Conservation (phyloP, 2,797 vertebrate genomes). For the Rhinogobio ventralis region DNA sequence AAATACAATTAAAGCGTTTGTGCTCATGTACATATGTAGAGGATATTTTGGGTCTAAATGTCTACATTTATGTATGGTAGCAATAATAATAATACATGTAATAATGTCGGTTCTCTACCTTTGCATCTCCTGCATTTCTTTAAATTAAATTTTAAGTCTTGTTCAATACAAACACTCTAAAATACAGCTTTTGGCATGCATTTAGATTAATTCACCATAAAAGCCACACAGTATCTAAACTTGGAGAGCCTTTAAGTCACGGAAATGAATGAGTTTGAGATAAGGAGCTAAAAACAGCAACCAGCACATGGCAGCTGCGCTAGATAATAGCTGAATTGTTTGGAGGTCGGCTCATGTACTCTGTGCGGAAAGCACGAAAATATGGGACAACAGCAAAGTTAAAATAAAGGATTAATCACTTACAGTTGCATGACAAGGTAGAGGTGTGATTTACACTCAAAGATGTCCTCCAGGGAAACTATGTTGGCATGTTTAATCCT, state of each 20-base stretch:
- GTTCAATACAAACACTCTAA: not conserved
- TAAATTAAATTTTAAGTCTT: not conserved
- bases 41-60: not conserved
- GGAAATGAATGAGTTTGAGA: slow-evolving; percentile 38
- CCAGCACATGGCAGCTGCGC: slow-evolving; percentile 24
- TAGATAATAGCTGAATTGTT: slow-evolving; percentile 48
- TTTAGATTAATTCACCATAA: not conserved
- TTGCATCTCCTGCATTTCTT: not conserved
- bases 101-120: not conserved
- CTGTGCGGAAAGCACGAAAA: slow-evolving; percentile 16
- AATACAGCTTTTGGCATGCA: not conserved
- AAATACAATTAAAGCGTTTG: not conserved
- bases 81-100: not conserved
- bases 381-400: not conserved
- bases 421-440: slow-evolving; percentile 99
- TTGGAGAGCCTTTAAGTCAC: slow-evolving; percentile 40
- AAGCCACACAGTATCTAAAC: not conserved
- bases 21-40: not conserved
- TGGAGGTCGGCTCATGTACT: not conserved
- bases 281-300: slow-evolving; percentile 47
- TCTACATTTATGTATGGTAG: not conserved
- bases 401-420: slow-evolving; percentile 81
- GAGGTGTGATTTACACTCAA: slow-evolving; percentile 93
- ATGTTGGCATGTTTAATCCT: slow-evolving; percentile 98
- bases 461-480: slow-evolving; percentile 96